Percentiles rank a stretch among this genome's conserved stretches.
Evolutionary conservation across 1,140 invertebrate genomes (phyloP).

Genomic region (Globodera rostochiensis): DNA sequence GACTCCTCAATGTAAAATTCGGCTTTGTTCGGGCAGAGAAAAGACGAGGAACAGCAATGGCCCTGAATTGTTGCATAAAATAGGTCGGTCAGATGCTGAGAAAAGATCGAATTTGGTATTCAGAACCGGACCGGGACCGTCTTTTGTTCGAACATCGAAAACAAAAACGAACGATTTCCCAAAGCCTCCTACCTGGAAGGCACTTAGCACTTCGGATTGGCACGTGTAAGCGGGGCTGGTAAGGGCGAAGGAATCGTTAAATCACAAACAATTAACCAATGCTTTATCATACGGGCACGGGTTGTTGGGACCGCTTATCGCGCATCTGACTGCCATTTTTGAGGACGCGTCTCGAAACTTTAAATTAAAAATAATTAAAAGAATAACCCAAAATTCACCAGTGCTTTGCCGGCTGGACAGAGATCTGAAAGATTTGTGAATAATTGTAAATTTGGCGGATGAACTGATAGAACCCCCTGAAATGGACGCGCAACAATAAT

Average conservation of each 20-base stretch:
- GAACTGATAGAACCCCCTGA: slow-evolving; percentile 47
- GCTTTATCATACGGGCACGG: slow-evolving; percentile 53
- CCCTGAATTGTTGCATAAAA: slow-evolving; percentile 53
- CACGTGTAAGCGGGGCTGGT: slow-evolving; percentile 31
- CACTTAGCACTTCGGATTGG: slow-evolving; percentile 44
- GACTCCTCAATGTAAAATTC: slow-evolving; percentile 62
- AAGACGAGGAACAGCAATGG: slow-evolving; percentile 60
- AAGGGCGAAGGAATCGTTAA: neutral
- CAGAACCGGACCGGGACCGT: neutral
- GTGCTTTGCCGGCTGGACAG: slow-evolving; percentile 59
- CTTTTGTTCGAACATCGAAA: no score
- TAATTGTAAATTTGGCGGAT: neutral
- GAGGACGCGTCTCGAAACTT: slow-evolving; percentile 60
- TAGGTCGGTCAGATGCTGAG: slow-evolving; percentile 53
- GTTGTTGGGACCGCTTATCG: slow-evolving; percentile 58
- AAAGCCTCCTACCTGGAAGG: neutral
- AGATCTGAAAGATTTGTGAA: slow-evolving; percentile 46
- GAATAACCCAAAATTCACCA: slow-evolving; percentile 15
- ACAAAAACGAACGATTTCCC: no score
- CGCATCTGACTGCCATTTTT: slow-evolving; percentile 61
- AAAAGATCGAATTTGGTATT: neutral
- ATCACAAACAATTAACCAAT: neutral
- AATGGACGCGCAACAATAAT: slow-evolving; percentile 64
- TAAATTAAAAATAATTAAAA: neutral
- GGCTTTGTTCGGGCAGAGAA: slow-evolving; percentile 62